phyloP scores from a whole-genome alignment of 2,797 vertebrate species.

The Choloepus didactylus region DNA sequence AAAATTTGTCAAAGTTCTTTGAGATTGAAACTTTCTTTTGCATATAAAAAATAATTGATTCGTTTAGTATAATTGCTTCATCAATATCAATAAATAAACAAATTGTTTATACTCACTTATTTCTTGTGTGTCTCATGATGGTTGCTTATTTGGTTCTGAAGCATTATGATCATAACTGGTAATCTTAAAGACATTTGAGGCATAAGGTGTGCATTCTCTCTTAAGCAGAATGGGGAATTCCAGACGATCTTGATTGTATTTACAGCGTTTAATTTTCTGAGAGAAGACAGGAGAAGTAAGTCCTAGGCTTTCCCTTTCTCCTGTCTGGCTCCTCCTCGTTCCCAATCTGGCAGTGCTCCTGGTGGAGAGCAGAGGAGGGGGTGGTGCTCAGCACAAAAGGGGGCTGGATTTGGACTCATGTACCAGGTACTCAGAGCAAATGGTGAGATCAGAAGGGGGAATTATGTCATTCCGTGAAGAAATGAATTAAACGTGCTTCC shows the following conservation, averaged over 20 bases:
- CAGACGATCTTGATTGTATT: conserved; percentile 73
- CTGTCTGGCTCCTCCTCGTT: conserved; percentile 76
- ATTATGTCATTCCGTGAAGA: conserved; percentile 90
- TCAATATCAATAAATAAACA: rapidly evolving
- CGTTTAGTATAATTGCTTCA: not conserved
- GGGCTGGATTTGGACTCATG: conserved; percentile 72
- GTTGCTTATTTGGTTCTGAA: not conserved
- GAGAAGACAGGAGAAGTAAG: conserved; percentile 63
- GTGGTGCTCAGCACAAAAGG: conserved; percentile 66
- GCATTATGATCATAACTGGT: not conserved
- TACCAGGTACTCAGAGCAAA: conserved; percentile 86
- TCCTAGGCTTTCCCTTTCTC: not conserved
- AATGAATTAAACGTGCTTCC: conserved; percentile 84
- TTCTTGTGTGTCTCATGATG: too few relatives aligned
- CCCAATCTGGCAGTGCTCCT: conserved; percentile 75
- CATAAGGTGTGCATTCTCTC: not conserved
- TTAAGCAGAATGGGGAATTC: conserved; percentile 36
- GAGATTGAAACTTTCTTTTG: not conserved
- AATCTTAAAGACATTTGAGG: conserved; percentile 29
- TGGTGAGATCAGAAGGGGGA: conserved; percentile 87
- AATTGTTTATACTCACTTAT: rapidly evolving
- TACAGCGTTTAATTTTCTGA: conserved; percentile 77
- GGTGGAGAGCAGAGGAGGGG: conserved; percentile 32
- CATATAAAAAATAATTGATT: not conserved
- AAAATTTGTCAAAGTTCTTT: not conserved